Conservation (phyloP, 2,888 invertebrate species). For the Saturnia pavonia region DNA sequence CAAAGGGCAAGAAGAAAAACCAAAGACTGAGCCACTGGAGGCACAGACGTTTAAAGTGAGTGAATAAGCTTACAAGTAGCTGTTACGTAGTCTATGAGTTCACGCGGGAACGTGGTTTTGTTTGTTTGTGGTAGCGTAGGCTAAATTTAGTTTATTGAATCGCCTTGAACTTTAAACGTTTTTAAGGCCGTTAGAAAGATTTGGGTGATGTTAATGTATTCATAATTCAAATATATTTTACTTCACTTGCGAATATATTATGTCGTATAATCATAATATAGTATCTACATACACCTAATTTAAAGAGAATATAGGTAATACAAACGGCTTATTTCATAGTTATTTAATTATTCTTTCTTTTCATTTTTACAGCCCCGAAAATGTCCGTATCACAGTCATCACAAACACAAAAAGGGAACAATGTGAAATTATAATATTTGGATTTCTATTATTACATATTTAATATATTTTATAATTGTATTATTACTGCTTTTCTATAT, state of each 20-base stretch:
- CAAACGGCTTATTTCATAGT: background rate
- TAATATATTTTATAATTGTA: slow-evolving; percentile 6
- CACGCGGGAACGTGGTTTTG: slow-evolving; percentile 45
- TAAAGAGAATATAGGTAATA: background rate
- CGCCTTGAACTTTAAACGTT: slow-evolving; percentile 12
- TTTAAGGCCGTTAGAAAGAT: background rate
- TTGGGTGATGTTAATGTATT: background rate
- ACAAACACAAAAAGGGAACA: slow-evolving; percentile 42
- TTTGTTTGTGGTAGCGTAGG: slow-evolving; percentile 37
- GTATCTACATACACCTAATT: background rate
- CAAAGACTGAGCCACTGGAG: slow-evolving; percentile 36
- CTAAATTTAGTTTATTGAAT: slow-evolving; percentile 30
- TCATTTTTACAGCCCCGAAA: slow-evolving; percentile 62
- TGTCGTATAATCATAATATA: background rate
- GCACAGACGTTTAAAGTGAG: slow-evolving; percentile 69
- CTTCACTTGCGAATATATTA: no score
- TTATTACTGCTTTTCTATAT: slow-evolving; percentile 19
- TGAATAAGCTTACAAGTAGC: slow-evolving; percentile 44
- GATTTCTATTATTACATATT: slow-evolving; percentile 22
- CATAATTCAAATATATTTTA: background rate
- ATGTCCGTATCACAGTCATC: slow-evolving; percentile 59
- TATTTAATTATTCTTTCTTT: slow-evolving; percentile 33
- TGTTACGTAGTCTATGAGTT: slow-evolving; percentile 27
- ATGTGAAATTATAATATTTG: slow-evolving; percentile 21
- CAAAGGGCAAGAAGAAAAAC: slow-evolving; percentile 49